phyloP scores from a whole-genome alignment of 2,888 invertebrate species.

The Polietes domitor region DNA sequence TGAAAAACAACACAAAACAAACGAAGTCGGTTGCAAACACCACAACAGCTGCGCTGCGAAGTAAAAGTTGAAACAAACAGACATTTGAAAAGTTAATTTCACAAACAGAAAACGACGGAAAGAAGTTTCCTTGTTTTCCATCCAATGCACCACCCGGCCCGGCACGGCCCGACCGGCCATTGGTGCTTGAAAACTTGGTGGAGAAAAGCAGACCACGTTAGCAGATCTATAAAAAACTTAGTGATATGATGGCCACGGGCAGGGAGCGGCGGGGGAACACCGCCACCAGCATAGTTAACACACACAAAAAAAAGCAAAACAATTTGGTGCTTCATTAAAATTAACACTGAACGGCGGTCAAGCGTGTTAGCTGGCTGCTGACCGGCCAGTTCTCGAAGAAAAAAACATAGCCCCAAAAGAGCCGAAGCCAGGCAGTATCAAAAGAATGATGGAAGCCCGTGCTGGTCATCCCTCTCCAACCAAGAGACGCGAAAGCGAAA shows the following conservation, averaged over 20 bases:
- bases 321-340: slow-evolving; percentile 62
- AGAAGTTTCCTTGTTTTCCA: not conserved
- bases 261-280: not conserved
- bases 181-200: not conserved
- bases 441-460: not conserved
- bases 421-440: no score
- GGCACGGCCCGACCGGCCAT: no score
- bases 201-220: not conserved
- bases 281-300: not conserved
- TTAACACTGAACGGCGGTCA: slow-evolving; percentile 54
- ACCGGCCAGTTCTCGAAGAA: not conserved
- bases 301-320: no score
- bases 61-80: slow-evolving; percentile 18
- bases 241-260: not conserved
- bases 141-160: no score
- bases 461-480: not conserved
- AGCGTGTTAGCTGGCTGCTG: slow-evolving; percentile 46
- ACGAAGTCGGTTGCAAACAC: not conserved
- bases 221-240: not conserved
- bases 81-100: slow-evolving; percentile 32
- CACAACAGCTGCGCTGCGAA: not conserved
- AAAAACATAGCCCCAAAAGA: not conserved
- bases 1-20: slow-evolving; percentile 29
- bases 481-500: slow-evolving; percentile 24
- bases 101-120: slow-evolving; percentile 6